These are phyloP conservation scores for Chunga burmeisteri DNA, from an alignment of 2,113 vertebrate species.

Conservation along the genomic window DNA sequence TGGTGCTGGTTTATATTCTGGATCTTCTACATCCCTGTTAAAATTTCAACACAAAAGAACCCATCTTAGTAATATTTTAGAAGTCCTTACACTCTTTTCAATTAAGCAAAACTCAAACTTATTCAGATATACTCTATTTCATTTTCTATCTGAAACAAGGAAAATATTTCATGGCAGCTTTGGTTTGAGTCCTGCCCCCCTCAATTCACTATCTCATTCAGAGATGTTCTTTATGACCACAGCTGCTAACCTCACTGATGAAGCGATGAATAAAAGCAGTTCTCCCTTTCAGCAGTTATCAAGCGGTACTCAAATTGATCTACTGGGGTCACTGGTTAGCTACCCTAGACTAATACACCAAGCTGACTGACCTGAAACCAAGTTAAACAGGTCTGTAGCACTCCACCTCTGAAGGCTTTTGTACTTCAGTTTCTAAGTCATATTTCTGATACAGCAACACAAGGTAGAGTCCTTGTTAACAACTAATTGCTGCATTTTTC, in stretches of 20 bases:
- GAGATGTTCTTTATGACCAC: not conserved
- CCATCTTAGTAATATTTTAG: not conserved
- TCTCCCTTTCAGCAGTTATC: not conserved
- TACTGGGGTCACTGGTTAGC: slow-evolving; percentile 22
- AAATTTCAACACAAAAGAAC: slow-evolving; percentile 49
- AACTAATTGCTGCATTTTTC: not conserved
- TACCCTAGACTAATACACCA: not conserved
- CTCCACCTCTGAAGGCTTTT: not conserved
- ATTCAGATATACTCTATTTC: not conserved
- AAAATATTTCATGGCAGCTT: not conserved
- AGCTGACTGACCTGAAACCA: not conserved
- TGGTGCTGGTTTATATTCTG: slow-evolving; percentile 97
- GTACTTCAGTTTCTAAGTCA: not conserved
- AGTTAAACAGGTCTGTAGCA: not conserved
- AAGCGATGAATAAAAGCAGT: not conserved
- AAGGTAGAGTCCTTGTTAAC: not conserved
- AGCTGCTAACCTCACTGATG: not conserved
- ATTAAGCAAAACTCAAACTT: not conserved
- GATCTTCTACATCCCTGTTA: slow-evolving; percentile 94
- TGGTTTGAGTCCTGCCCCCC: not conserved
- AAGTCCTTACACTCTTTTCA: not conserved
- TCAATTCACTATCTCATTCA: not conserved
- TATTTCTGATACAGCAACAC: not conserved
- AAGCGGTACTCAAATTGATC: not conserved
- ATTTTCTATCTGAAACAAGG: not conserved